A percentile compares a stretch with the other conserved stretches of the same genome.
These are phyloP conservation scores for Micoletzkya japonica DNA, from an alignment of 2,888 invertebrate species.

Conservation along the genomic window DNA sequence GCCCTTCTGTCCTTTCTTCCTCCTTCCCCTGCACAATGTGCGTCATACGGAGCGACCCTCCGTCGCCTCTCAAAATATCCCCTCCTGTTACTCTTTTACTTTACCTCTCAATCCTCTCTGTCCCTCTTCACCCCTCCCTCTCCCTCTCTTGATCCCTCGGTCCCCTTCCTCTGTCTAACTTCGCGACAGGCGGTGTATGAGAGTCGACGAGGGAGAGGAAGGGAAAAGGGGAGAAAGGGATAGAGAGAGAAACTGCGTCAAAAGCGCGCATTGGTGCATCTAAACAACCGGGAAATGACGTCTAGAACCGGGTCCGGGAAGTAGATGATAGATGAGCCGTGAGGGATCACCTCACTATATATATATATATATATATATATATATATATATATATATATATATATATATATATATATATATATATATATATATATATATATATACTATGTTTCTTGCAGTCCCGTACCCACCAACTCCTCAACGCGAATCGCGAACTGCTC, in stretches of 20 bases:
- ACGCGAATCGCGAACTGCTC: constrained; percentile 90
- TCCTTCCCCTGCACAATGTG: no score
- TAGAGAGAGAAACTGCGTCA: neutral
- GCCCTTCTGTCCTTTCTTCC: no score
- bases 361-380: no score
- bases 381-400: no score
- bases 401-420: neutral
- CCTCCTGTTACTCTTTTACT: no score
- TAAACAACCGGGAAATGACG: neutral
- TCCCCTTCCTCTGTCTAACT: neutral
- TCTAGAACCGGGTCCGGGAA: neutral
- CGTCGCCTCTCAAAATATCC: no score
- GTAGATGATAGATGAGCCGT: neutral
- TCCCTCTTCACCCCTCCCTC: neutral
- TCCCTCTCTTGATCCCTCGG: neutral
- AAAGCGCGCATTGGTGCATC: neutral
- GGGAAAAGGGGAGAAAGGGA: no score
- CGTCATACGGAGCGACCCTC: no score
- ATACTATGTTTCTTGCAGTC: constrained; percentile 69
- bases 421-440: neutral
- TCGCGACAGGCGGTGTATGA: neutral
- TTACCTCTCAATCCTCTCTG: constrained; percentile 15
- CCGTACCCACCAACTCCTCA: constrained; percentile 87
- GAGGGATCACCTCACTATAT: neutral
- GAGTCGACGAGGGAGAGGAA: constrained; percentile 1